phyloP scores from a whole-genome alignment of 2,797 vertebrate genomes.

The Mareca strepera region DNA sequence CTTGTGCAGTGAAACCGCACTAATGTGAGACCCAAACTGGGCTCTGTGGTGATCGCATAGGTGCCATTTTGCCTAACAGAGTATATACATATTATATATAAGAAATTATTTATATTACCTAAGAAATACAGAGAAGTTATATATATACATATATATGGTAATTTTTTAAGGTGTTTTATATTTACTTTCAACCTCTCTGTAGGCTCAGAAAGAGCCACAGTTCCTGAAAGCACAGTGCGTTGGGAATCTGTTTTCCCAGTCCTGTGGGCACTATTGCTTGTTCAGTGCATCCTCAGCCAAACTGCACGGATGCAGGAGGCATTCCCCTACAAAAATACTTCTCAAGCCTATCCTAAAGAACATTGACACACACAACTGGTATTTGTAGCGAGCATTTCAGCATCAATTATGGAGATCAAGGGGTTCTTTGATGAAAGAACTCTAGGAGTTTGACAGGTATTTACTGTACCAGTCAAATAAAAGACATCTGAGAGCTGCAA shows the following conservation, averaged over 20 bases:
- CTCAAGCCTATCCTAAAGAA: not conserved
- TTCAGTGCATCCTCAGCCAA: not conserved
- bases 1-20: not conserved
- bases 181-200: not conserved
- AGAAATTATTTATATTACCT: too few species aligned
- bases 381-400: slow-evolving; percentile 19
- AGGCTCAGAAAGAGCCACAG: not conserved
- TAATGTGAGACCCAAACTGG: not conserved
- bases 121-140: not conserved
- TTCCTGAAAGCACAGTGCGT: not conserved
- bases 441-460: slow-evolving; percentile 47
- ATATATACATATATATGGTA: not conserved
- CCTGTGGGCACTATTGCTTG: not conserved
- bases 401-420: slow-evolving; percentile 60
- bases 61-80: not conserved
- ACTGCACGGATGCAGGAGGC: not conserved
- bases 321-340: not conserved
- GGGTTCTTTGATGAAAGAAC: not conserved
- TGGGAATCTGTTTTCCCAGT: not conserved
- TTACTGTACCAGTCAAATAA: slow-evolving; percentile 59
- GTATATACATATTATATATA: not conserved
- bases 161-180: not conserved
- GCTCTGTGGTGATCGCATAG: not conserved
- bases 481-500: slow-evolving; percentile 6
- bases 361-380: slow-evolving; percentile 7